Conservation (phyloP, 35 echinoderm and acorn worm genomes). For the Lytechinus pictus region DNA sequence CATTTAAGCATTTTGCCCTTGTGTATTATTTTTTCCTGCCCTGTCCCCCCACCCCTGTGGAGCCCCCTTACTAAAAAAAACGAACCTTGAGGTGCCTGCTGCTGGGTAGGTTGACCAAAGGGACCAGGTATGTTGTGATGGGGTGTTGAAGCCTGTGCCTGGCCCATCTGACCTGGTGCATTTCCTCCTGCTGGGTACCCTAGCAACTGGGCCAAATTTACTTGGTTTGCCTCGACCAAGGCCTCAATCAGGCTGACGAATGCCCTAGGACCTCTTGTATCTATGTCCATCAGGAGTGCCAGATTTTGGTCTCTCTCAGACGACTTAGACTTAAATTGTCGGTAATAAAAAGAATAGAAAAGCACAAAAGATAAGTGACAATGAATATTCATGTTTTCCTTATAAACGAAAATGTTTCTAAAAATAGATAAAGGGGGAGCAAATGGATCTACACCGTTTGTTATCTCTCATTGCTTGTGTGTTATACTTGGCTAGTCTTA, state of each 20-base stretch:
- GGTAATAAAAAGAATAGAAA: background rate
- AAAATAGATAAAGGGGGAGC: too few species aligned
- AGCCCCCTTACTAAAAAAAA: too few species aligned
- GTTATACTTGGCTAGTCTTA: too few species aligned
- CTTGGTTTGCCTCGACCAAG: slow-evolving; percentile 64
- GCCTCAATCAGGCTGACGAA: slow-evolving; percentile 62
- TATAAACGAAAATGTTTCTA: too few species aligned
- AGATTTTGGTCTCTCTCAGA: slow-evolving; percentile 51
- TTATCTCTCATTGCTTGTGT: too few species aligned
- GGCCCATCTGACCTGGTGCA: background rate
- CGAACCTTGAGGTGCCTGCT: background rate
- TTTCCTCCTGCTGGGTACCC: background rate
- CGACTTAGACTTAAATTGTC: slow-evolving; percentile 59
- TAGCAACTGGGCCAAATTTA: slow-evolving; percentile 62
- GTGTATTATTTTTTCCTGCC: too few species aligned
- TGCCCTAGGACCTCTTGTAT: slow-evolving; percentile 80
- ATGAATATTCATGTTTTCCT: too few species aligned
- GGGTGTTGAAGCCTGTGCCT: background rate
- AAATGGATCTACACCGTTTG: too few species aligned
- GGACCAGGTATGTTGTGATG: slow-evolving; percentile 12
- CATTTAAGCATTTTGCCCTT: too few species aligned
- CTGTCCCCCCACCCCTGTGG: too few species aligned
- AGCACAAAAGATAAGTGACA: too few species aligned
- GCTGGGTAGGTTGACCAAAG: background rate
- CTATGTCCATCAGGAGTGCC: slow-evolving; percentile 70